A percentile compares a stretch with the other conserved stretches of the same genome.
phyloP scores from a whole-genome alignment of 2,888 invertebrate species.

The Tromatobia lineatoria region DNA sequence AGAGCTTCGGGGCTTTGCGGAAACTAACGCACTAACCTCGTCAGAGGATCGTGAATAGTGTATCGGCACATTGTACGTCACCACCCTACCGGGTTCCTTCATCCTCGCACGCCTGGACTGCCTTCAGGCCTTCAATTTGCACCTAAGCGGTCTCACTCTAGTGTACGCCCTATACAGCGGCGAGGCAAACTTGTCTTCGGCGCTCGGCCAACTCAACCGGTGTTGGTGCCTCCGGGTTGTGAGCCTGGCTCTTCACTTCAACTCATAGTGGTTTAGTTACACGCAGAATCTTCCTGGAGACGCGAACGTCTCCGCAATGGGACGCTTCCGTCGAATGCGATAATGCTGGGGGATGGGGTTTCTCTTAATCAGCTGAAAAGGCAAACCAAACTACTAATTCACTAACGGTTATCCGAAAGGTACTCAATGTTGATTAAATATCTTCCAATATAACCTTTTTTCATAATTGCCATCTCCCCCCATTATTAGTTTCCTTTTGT shows the following conservation, averaged over 20 bases:
- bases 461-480: neutral
- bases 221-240: constrained; percentile 41
- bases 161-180: constrained; percentile 40
- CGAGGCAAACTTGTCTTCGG: constrained; percentile 58
- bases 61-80: constrained; percentile 66
- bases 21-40: constrained; percentile 70
- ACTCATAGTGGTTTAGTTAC: constrained; percentile 39
- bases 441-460: neutral
- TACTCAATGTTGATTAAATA: neutral
- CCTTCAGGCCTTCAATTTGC: constrained; percentile 75
- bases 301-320: constrained; percentile 21
- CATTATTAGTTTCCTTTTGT: too few relatives aligned
- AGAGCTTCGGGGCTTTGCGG: constrained; percentile 47
- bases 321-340: constrained; percentile 26
- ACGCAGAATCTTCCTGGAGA: constrained; percentile 50
- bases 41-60: constrained; percentile 69
- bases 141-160: constrained; percentile 72
- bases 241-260: constrained; percentile 23
- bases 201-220: constrained; percentile 53
- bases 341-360: constrained; percentile 9
- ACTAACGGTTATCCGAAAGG: neutral
- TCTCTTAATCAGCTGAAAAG: neutral
- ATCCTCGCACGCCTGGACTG: constrained; percentile 63
- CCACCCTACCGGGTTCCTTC: constrained; percentile 57
- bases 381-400: neutral